These are phyloP conservation scores for Microctonus brassicae DNA, from an alignment of 2,888 invertebrate species.

Conservation along the genomic window DNA sequence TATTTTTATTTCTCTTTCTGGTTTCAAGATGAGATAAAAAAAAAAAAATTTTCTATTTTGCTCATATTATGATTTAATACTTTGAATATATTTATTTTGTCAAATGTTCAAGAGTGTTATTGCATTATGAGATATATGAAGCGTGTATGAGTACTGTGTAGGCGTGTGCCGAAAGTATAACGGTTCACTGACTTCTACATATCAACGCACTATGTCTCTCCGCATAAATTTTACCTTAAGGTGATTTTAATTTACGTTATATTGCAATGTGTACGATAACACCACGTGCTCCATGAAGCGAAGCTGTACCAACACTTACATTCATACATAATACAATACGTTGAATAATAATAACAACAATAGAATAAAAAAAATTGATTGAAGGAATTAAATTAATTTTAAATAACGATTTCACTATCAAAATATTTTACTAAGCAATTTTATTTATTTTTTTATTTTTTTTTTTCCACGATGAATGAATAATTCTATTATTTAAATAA, in stretches of 20 bases:
- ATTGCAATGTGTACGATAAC: slow-evolving; percentile 3
- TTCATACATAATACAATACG: not conserved
- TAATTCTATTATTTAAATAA: too few relatives aligned
- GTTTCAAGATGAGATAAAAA: too few relatives aligned
- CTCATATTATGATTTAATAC: too few relatives aligned
- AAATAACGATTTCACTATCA: too few relatives aligned
- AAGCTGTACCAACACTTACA: not conserved
- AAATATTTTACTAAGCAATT: too few relatives aligned
- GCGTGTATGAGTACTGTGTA: not conserved
- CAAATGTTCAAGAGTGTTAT: not conserved
- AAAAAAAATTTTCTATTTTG: too few relatives aligned
- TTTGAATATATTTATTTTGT: not conserved
- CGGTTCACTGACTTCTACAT: slow-evolving; percentile 4
- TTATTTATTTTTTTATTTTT: too few relatives aligned
- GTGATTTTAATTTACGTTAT: slow-evolving; percentile 9
- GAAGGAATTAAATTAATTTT: too few relatives aligned
- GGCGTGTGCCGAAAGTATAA: slow-evolving; percentile 15
- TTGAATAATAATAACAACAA: too few relatives aligned
- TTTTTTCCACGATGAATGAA: too few relatives aligned
- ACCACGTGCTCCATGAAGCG: not conserved
- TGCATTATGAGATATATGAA: not conserved
- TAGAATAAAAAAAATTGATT: too few relatives aligned
- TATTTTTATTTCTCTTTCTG: too few relatives aligned
- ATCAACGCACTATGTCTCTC: not conserved
- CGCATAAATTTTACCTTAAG: slow-evolving; percentile 2